A percentile compares a stretch with the other conserved stretches of the same genome.
Conservation (phyloP, 2,888 invertebrate genomes). For the Tanypteryx hageni region DNA sequence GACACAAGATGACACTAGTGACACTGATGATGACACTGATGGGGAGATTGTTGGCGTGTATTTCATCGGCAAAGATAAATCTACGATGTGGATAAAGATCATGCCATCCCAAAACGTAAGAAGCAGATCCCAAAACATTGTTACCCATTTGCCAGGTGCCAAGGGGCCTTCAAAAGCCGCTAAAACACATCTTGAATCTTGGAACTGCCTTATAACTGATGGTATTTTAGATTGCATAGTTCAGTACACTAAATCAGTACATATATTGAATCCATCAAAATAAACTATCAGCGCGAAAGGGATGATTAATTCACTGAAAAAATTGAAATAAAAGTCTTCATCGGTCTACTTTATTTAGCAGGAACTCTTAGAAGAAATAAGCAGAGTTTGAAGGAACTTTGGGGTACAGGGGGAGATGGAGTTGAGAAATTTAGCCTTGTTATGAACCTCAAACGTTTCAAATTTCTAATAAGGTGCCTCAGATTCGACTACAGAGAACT, state of each 20-base stretch:
- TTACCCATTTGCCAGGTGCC: slow-evolving; percentile 69
- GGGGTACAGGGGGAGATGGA: slow-evolving; percentile 68
- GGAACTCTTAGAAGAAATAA: neutral
- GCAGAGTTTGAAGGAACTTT: slow-evolving; percentile 68
- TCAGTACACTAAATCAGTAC: no score
- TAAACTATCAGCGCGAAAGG: neutral
- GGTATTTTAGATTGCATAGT: no score
- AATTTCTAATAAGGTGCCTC: slow-evolving; percentile 66
- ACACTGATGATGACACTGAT: slow-evolving; percentile 65
- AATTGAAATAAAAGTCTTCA: neutral
- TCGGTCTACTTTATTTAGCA: neutral
- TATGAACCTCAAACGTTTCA: slow-evolving; percentile 67
- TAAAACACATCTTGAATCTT: neutral
- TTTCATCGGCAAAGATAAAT: slow-evolving; percentile 67
- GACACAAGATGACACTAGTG: slow-evolving; percentile 61
- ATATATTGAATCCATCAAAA: no score
- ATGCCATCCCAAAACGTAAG: slow-evolving; percentile 69
- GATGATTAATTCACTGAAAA: neutral
- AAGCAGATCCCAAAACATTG: slow-evolving; percentile 67
- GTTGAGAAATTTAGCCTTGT: slow-evolving; percentile 69
- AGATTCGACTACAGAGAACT: slow-evolving; percentile 69
- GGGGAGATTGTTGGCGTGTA: slow-evolving; percentile 1
- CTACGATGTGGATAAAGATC: slow-evolving; percentile 68
- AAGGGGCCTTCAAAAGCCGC: slow-evolving; percentile 68
- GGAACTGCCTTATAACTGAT: neutral